Conservation (phyloP, 2,888 invertebrate genomes). For the Tigriopus californicus region DNA sequence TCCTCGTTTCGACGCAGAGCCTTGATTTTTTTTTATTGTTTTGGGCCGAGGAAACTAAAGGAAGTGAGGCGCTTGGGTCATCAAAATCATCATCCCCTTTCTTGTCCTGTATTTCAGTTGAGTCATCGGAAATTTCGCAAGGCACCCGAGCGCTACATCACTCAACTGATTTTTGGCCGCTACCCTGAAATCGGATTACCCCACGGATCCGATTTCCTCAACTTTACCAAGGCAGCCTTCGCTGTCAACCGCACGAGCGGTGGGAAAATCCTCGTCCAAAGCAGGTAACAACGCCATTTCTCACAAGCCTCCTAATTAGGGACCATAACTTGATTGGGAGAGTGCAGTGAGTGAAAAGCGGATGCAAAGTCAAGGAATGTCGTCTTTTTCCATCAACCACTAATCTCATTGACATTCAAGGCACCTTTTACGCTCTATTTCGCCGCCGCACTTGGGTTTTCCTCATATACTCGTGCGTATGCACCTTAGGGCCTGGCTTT, state of each 20-base stretch:
- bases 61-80: background rate
- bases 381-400: no score
- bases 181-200: slow-evolving; percentile 7
- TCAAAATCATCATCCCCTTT: background rate
- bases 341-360: no score
- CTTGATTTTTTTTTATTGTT: background rate
- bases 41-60: background rate
- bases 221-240: slow-evolving; percentile 8
- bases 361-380: no score
- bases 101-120: slow-evolving; percentile 1
- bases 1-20: background rate
- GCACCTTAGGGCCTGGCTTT: no score
- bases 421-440: no score
- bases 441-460: no score
- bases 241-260: background rate
- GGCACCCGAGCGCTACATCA: background rate
- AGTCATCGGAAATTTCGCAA: slow-evolving; percentile 4
- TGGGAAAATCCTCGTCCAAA: slow-evolving; percentile 1
- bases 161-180: slow-evolving; percentile 2
- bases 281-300: slow-evolving; percentile 1
- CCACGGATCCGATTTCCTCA: background rate
- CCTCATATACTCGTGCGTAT: no score
- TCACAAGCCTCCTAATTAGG: background rate
- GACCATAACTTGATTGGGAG: no score
- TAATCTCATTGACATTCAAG: no score